A percentile compares a stretch with the other conserved stretches of the same genome.
phyloP scores from a whole-genome alignment of 2,797 vertebrate genomes.

The Acanthornis magna region DNA sequence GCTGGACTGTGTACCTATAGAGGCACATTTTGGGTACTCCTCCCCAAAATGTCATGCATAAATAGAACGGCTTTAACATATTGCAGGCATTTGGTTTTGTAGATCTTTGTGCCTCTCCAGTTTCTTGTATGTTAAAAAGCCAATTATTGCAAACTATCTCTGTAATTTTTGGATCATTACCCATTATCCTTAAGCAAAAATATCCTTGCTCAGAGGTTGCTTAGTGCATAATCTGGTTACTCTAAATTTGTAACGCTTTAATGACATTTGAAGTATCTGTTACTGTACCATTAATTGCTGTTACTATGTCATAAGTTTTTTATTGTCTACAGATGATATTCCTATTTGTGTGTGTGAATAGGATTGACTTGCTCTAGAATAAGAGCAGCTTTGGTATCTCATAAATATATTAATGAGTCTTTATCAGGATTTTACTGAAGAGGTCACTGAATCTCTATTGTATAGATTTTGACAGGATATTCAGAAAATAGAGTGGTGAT shows the following conservation, averaged over 20 bases:
- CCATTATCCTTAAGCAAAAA: conserved; percentile 10
- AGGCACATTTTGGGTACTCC: not conserved
- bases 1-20: not conserved
- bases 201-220: not conserved
- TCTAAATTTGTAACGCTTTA: not conserved
- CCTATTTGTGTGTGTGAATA: not conserved
- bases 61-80: conserved; percentile 10
- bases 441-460: not conserved
- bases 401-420: not conserved
- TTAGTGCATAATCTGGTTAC: not conserved
- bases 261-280: not conserved
- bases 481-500: not conserved
- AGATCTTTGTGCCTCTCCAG: not conserved
- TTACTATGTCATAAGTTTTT: not conserved
- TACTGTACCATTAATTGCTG: not conserved
- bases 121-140: not conserved
- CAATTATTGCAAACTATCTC: not conserved
- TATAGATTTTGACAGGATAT: not conserved
- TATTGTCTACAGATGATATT: not conserved
- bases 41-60: not conserved
- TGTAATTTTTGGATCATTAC: conserved; percentile 35
- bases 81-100: not conserved
- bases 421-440: not conserved
- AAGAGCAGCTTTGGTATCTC: not conserved
- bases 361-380: not conserved